phyloP scores from a whole-genome alignment of 2,888 invertebrate species.

The Rhodophaea formosa region DNA sequence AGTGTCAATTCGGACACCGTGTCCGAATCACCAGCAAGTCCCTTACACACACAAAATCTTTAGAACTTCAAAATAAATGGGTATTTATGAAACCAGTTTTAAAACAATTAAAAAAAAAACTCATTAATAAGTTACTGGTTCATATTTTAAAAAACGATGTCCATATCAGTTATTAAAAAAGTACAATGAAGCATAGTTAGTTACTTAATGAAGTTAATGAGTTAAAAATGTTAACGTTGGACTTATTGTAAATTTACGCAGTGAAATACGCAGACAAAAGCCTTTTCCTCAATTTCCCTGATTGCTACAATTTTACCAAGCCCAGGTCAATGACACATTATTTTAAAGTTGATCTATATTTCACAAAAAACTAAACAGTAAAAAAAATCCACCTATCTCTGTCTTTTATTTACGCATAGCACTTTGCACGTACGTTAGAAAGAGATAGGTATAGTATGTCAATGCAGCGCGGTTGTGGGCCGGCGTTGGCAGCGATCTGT shows the following conservation, averaged over 20 bases:
- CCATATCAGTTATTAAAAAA: no score
- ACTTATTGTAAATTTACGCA: neutral
- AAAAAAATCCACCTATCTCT: slow-evolving; percentile 53
- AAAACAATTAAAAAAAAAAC: no score
- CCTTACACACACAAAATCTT: no score
- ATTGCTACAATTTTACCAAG: slow-evolving; percentile 44
- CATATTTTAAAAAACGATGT: no score
- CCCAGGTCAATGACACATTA: slow-evolving; percentile 70
- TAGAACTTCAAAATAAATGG: no score
- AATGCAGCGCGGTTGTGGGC: slow-evolving; percentile 57
- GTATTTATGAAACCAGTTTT: no score
- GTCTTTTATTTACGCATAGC: slow-evolving; percentile 31
- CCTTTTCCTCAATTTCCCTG: slow-evolving; percentile 18
- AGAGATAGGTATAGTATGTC: slow-evolving; percentile 48
- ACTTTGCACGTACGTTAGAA: slow-evolving; percentile 36
- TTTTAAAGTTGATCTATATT: slow-evolving; percentile 76
- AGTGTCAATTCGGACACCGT: no score
- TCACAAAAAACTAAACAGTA: slow-evolving; percentile 64
- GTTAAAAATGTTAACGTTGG: neutral
- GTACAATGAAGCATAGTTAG: no score
- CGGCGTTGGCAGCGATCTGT: slow-evolving; percentile 69
- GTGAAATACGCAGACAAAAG: neutral
- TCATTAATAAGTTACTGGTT: no score
- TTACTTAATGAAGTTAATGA: neutral
- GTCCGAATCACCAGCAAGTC: no score